Evolutionary conservation across 2,113 vertebrate genomes (phyloP).

Genomic region (Sinocyclocheilus anshuiensis): DNA sequence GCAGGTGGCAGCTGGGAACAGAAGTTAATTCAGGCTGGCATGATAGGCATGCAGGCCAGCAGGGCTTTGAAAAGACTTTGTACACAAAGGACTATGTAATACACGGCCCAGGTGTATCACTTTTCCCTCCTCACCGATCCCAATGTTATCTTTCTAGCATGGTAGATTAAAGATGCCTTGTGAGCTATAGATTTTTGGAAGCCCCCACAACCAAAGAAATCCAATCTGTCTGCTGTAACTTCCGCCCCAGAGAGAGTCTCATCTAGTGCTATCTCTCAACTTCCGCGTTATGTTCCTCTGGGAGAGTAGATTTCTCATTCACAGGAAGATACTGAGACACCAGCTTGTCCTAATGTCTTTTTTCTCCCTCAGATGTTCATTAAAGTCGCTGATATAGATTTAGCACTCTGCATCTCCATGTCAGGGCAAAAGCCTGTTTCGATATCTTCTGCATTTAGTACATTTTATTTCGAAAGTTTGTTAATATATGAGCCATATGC

Average conservation of each 20-base stretch:
- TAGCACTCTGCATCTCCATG: background rate
- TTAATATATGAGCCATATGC: background rate
- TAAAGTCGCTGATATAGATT: background rate
- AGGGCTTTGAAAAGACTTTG: background rate
- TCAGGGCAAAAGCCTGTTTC: background rate
- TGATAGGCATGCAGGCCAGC: conserved; percentile 4
- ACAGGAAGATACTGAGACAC: conserved; percentile 34
- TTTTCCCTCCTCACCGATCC: background rate
- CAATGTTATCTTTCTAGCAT: conserved; percentile 6
- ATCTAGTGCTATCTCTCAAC: conserved; percentile 6
- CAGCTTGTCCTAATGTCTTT: background rate
- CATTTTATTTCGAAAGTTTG: background rate
- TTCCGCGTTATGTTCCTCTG: background rate
- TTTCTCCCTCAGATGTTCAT: background rate
- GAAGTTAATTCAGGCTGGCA: conserved; percentile 30
- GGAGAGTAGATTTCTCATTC: conserved; percentile 32
- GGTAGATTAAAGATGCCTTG: background rate
- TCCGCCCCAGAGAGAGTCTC: conserved; percentile 32
- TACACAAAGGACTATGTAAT: conserved; percentile 9
- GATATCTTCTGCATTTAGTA: background rate
- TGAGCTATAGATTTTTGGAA: conserved; percentile 14
- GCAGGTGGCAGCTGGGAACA: conserved; percentile 41
- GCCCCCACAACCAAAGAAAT: conserved; percentile 26
- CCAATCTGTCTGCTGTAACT: conserved; percentile 46
- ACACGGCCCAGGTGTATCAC: background rate